Percentiles rank a stretch among this genome's conserved stretches.
phyloP scores from a whole-genome alignment of 2,888 invertebrate species.

The Oscheius onirici region DNA sequence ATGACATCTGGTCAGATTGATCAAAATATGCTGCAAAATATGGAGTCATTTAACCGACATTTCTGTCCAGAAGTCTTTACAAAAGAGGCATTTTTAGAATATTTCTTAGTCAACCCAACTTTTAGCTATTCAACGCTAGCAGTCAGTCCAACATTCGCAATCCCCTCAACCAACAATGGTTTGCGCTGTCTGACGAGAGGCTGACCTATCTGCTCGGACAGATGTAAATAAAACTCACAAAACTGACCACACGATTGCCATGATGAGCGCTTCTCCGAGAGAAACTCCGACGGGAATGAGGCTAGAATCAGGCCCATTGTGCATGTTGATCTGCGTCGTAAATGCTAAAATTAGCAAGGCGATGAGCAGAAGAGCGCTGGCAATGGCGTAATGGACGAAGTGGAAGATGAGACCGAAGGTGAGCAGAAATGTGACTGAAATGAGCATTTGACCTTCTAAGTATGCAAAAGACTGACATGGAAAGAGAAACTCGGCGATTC shows the following conservation, averaged over 20 bases:
- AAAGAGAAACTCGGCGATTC: conserved; percentile 22
- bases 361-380: conserved; percentile 16
- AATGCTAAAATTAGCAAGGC: conserved; percentile 11
- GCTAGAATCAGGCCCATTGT: conserved; percentile 17
- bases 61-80: conserved; percentile 31
- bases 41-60: conserved; percentile 31
- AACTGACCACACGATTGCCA: conserved; percentile 33
- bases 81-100: conserved; percentile 9
- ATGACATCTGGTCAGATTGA: conserved; percentile 27
- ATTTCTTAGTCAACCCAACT: not conserved
- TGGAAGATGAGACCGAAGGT: conserved; percentile 28
- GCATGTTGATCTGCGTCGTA: conserved; percentile 25
- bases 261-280: conserved; percentile 17
- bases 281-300: conserved; percentile 32
- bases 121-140: conserved; percentile 3
- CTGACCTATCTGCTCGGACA: conserved; percentile 11
- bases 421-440: conserved; percentile 32
- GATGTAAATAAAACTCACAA: conserved; percentile 31
- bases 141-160: conserved; percentile 21
- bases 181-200: conserved; percentile 28
- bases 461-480: conserved; percentile 31
- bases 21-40: conserved; percentile 24
- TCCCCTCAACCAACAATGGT: conserved; percentile 25
- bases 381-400: conserved; percentile 36
- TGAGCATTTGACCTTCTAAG: not conserved